Evolutionary conservation across 2,113 vertebrate species (phyloP).

Genomic region (Syngnathus floridae): DNA sequence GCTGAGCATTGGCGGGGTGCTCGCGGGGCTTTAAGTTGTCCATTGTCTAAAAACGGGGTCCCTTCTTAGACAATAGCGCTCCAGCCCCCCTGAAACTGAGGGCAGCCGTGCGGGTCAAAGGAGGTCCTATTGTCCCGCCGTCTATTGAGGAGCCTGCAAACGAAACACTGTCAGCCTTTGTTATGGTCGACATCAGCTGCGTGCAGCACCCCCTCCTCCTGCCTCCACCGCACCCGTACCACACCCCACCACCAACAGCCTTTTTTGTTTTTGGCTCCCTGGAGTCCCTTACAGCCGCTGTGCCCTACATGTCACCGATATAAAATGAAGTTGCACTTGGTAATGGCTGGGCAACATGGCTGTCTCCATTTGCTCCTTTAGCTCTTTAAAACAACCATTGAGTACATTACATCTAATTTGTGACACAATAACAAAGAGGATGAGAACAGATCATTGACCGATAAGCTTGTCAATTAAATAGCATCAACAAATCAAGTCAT

Average conservation of each 20-base stretch:
- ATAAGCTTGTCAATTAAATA: no score
- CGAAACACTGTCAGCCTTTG: slow-evolving; percentile 67
- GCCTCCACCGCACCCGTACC: background rate
- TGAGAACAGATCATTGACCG: no score
- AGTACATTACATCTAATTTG: no score
- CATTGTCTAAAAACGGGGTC: slow-evolving; percentile 57
- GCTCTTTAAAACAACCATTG: no score
- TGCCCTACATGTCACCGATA: slow-evolving; percentile 56
- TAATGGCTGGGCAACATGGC: slow-evolving; percentile 39
- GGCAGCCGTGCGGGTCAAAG: slow-evolving; percentile 54
- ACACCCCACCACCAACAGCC: background rate
- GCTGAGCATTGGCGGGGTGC: background rate
- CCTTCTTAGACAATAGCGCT: slow-evolving; percentile 61
- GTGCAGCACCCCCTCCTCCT: slow-evolving; percentile 3
- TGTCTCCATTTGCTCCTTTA: background rate
- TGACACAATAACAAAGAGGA: no score
- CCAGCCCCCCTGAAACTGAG: slow-evolving; percentile 42
- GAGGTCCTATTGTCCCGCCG: slow-evolving; percentile 63
- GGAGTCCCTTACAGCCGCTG: slow-evolving; percentile 48
- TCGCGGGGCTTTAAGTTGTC: slow-evolving; percentile 43
- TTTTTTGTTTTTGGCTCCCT: slow-evolving; percentile 48
- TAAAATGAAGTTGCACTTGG: slow-evolving; percentile 49
- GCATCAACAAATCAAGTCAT: no score
- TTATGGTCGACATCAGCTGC: slow-evolving; percentile 63
- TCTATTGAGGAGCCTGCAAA: slow-evolving; percentile 71